Evolutionary conservation across 2,113 vertebrate species (phyloP).

Genomic region (Sterrhoptilus dennistouni): DNA sequence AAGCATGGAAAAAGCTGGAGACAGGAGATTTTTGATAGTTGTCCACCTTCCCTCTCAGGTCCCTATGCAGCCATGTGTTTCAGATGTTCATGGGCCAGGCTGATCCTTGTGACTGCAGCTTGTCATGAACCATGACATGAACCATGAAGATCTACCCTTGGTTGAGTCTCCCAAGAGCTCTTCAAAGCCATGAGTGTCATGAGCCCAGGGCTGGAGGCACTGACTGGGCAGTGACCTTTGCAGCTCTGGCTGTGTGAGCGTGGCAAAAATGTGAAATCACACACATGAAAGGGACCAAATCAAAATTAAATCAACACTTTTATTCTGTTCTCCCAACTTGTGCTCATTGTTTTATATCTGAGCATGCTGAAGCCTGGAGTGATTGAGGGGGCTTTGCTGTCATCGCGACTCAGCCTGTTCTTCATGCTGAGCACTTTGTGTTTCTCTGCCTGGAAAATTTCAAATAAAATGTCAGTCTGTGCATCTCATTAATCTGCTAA

Average conservation of each 20-base stretch:
- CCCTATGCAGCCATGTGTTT: neutral
- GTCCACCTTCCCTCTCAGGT: neutral
- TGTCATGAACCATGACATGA: too few species aligned
- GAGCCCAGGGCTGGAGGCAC: neutral
- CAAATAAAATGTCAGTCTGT: slow-evolving; percentile 67
- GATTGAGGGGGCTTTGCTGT: slow-evolving; percentile 60
- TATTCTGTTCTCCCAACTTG: slow-evolving; percentile 29
- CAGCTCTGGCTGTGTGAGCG: neutral
- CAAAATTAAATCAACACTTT: slow-evolving; percentile 43
- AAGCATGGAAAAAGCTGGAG: neutral
- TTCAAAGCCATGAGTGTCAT: neutral
- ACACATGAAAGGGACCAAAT: neutral
- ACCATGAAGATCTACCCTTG: neutral
- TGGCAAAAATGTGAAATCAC: neutral
- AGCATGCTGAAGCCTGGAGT: slow-evolving; percentile 35
- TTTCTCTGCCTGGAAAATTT: slow-evolving; percentile 61
- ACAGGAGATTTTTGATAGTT: neutral
- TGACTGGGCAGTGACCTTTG: neutral
- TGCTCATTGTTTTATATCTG: slow-evolving; percentile 39
- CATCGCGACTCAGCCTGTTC: slow-evolving; percentile 37
- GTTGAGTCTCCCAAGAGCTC: neutral
- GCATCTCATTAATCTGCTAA: slow-evolving; percentile 70
- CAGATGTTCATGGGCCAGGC: neutral
- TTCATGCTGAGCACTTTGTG: slow-evolving; percentile 57
- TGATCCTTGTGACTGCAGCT: neutral